These are phyloP conservation scores for Phoenicopterus ruber DNA, from an alignment of 2,113 vertebrate genomes.

Conservation along the genomic window DNA sequence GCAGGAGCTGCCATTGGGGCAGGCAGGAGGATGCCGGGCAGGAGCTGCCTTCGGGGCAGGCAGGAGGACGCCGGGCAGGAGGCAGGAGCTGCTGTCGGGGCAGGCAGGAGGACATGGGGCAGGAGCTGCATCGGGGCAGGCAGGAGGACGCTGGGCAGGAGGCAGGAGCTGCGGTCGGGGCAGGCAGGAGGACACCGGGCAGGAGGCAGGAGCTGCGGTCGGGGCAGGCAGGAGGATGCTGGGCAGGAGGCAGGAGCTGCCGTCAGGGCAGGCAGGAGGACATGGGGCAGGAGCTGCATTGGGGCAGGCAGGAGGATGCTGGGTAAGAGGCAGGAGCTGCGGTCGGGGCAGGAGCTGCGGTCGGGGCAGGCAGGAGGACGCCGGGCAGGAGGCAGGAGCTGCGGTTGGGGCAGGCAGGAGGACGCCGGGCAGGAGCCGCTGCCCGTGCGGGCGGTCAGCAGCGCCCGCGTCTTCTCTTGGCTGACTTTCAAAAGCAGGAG, in stretches of 20 bases:
- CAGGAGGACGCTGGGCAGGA: too few relatives aligned
- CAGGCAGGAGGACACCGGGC: not conserved
- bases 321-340: too few relatives aligned
- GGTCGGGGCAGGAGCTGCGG: not conserved
- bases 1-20: not conserved
- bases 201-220: not conserved
- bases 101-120: not conserved
- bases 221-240: not conserved
- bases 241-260: too few relatives aligned
- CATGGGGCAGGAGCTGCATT: not conserved
- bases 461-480: conserved; percentile 48
- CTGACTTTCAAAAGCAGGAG: conserved; percentile 71
- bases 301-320: not conserved
- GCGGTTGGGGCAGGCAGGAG: not conserved
- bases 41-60: not conserved
- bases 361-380: not conserved
- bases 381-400: not conserved
- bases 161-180: not conserved
- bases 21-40: not conserved
- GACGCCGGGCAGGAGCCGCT: not conserved
- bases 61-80: not conserved
- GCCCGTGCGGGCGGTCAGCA: not conserved
- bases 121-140: too few relatives aligned
- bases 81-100: not conserved
- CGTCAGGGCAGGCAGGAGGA: too few relatives aligned